A percentile compares a stretch with the other conserved stretches of the same genome.
Conservation (phyloP, 1,140 invertebrate genomes). For the Neoseiulus cucumeris region DNA sequence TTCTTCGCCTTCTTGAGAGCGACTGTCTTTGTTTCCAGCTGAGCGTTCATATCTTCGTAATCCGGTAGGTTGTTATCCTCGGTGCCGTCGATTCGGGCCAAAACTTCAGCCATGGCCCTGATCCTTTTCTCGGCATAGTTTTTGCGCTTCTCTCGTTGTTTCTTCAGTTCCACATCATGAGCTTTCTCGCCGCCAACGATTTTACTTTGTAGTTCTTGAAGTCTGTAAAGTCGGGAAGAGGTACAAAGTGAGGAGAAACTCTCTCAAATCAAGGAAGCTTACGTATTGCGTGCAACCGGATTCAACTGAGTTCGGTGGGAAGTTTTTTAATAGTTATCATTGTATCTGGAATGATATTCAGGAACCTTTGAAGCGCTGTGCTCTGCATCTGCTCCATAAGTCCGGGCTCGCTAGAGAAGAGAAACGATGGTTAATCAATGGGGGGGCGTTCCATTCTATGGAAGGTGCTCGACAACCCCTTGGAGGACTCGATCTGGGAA, state of each 20-base stretch:
- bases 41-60: conserved; percentile 55
- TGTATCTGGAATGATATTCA: no score
- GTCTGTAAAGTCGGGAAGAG: conserved; percentile 26
- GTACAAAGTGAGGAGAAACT: no score
- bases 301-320: no score
- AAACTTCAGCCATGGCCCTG: conserved; percentile 28
- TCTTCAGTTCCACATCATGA: conserved; percentile 39
- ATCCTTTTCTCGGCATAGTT: conserved; percentile 45
- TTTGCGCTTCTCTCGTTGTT: conserved; percentile 40
- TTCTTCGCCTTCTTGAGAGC: conserved; percentile 44
- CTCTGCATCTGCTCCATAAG: conserved; percentile 11
- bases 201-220: conserved; percentile 45
- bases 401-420: not conserved
- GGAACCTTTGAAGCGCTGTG: not conserved
- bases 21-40: conserved; percentile 48
- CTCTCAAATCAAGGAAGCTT: no score
- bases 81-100: not conserved
- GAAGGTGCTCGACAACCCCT: no score
- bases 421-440: no score
- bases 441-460: no score
- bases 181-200: conserved; percentile 59
- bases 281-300: no score
- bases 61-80: conserved; percentile 21
- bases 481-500: not conserved
- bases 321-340: no score